These are phyloP conservation scores for Caenorhabditis doughertyi DNA, from an alignment of 2,888 invertebrate species.

Conservation along the genomic window DNA sequence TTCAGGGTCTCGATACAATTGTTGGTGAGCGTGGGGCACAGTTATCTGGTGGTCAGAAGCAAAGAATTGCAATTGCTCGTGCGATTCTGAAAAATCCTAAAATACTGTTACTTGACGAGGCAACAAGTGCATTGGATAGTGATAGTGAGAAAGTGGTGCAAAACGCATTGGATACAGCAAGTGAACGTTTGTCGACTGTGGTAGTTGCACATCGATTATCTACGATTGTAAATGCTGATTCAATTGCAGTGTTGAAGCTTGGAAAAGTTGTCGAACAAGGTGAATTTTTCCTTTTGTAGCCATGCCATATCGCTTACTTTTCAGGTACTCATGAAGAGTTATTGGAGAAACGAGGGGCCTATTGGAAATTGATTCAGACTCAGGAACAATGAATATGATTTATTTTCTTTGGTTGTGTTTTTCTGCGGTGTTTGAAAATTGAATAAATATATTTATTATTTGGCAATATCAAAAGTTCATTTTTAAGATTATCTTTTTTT, in stretches of 20 bases:
- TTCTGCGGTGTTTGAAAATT: too few relatives aligned
- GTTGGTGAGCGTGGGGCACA: constrained; percentile 83
- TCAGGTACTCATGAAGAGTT: constrained; percentile 47
- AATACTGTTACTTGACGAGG: constrained; percentile 58
- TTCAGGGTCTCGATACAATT: constrained; percentile 81
- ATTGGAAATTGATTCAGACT: constrained; percentile 44
- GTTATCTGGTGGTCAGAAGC: constrained; percentile 84
- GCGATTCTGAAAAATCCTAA: constrained; percentile 40
- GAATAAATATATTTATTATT: not conserved
- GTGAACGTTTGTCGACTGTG: constrained; percentile 83
- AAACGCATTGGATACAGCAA: constrained; percentile 88
- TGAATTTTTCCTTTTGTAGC: not conserved
- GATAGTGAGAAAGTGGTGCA: constrained; percentile 86
- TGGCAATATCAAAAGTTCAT: too few relatives aligned
- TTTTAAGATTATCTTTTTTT: too few relatives aligned
- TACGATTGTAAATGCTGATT: constrained; percentile 83
- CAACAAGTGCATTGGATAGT: constrained; percentile 69
- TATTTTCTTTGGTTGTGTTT: not conserved
- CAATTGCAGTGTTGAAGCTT: constrained; percentile 62
- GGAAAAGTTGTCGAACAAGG: constrained; percentile 84
- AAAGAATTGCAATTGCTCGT: constrained; percentile 84
- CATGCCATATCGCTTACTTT: not conserved
- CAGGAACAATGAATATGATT: constrained; percentile 20
- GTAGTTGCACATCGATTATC: constrained; percentile 84
- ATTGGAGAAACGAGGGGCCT: constrained; percentile 1